A percentile compares a stretch with the other conserved stretches of the same genome.
phyloP scores from a whole-genome alignment of 2,888 invertebrate genomes.

The Shargacucullia verbasci region DNA sequence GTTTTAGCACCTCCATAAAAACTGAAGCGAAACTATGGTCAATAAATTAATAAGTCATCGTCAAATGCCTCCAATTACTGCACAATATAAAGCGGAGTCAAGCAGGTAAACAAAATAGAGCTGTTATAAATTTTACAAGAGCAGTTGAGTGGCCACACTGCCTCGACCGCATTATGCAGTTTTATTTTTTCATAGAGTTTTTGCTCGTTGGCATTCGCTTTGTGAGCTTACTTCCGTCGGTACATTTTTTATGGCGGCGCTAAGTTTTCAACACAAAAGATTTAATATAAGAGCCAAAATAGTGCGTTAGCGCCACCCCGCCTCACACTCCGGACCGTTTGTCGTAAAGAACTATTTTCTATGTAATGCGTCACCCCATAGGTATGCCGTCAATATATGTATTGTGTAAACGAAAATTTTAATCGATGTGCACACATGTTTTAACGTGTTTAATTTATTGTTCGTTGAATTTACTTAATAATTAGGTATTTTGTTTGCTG shows the following conservation, averaged over 20 bases:
- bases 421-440: constrained; percentile 55
- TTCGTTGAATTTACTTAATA: constrained; percentile 49
- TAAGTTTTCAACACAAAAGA: constrained; percentile 80
- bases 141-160: constrained; percentile 77
- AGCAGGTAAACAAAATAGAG: constrained; percentile 89
- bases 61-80: constrained; percentile 86
- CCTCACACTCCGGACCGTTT: constrained; percentile 44
- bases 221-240: constrained; percentile 87
- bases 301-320: constrained; percentile 74
- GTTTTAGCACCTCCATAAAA: constrained; percentile 88
- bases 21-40: constrained; percentile 80
- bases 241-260: constrained; percentile 83
- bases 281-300: constrained; percentile 60
- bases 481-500: constrained; percentile 47
- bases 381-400: constrained; percentile 50
- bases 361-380: constrained; percentile 49
- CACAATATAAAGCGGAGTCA: constrained; percentile 82
- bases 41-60: constrained; percentile 89
- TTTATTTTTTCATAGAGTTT: constrained; percentile 80
- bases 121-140: constrained; percentile 88
- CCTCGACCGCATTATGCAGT: constrained; percentile 83
- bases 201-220: constrained; percentile 85
- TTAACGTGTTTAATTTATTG: constrained; percentile 48
- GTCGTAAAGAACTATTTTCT: constrained; percentile 14
- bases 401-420: constrained; percentile 51